These are phyloP conservation scores for Fringilla coelebs DNA, from an alignment of 2,797 vertebrate genomes.

Conservation along the genomic window DNA sequence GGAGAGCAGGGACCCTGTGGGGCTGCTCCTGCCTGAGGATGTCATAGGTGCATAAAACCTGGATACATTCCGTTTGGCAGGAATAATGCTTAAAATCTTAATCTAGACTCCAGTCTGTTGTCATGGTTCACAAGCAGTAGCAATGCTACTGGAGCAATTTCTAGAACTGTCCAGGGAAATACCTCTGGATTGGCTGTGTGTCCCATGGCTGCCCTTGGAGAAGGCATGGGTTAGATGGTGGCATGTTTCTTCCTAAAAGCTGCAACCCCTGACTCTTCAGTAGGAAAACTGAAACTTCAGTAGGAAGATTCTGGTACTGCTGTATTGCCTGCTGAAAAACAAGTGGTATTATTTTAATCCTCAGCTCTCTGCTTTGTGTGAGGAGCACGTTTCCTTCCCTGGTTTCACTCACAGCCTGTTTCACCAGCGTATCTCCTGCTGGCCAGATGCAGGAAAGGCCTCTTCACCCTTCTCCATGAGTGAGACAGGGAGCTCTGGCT, in stretches of 20 bases:
- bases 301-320: neutral
- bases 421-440: accelerated
- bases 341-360: neutral
- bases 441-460: neutral
- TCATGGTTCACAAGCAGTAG: neutral
- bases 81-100: neutral
- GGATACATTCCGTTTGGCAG: neutral
- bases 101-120: neutral
- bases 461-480: neutral
- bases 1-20: neutral
- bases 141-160: neutral
- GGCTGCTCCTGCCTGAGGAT: neutral
- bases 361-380: neutral
- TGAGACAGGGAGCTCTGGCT: neutral
- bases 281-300: no score
- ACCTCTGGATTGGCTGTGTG: accelerated
- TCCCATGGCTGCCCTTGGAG: neutral
- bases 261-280: neutral
- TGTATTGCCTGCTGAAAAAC: neutral
- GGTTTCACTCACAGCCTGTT: neutral
- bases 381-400: neutral
- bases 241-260: neutral
- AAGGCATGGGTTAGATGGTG: neutral
- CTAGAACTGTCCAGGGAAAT: neutral
- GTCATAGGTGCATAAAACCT: neutral